A percentile compares a stretch with the other conserved stretches of the same genome.
Evolutionary conservation across 2,113 vertebrate genomes (phyloP).

Genomic region (Gallinago paraguaiae): DNA sequence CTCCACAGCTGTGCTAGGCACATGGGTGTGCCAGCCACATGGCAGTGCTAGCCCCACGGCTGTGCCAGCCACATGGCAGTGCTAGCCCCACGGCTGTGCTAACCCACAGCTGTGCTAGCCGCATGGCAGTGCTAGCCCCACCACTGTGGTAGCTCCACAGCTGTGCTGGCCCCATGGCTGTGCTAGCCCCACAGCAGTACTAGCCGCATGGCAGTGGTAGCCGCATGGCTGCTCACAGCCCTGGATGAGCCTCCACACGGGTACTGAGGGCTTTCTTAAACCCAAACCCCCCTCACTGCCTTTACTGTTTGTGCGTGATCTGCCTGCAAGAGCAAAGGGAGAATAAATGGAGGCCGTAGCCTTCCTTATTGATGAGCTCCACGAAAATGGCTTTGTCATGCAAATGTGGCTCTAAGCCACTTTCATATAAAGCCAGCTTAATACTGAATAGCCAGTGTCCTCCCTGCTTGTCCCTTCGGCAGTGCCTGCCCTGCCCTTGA

Average conservation of each 20-base stretch:
- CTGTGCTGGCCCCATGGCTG: neutral
- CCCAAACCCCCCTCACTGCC: neutral
- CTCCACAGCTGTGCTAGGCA: no score
- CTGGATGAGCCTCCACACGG: accelerated
- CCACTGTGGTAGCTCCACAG: neutral
- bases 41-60: no score
- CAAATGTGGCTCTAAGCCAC: conserved; percentile 57
- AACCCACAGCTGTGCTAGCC: no score
- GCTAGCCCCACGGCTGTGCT: no score
- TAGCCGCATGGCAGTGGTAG: neutral
- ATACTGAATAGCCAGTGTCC: neutral
- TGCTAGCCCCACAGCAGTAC: neutral
- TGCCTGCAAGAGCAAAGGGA: neutral
- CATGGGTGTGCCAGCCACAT: neutral
- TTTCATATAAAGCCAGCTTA: conserved; percentile 49
- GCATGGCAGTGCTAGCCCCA: neutral
- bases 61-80: neutral
- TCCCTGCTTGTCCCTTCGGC: neutral
- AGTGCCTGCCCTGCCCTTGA: conserved; percentile 21
- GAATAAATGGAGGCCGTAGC: neutral
- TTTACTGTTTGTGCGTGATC: neutral
- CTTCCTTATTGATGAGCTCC: neutral
- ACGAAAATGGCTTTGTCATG: conserved; percentile 59
- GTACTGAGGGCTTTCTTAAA: accelerated
- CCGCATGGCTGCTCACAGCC: neutral